Percentiles rank a stretch among this genome's conserved stretches.
Conservation (phyloP, 2,888 invertebrate species). For the Archips crataeganus region DNA sequence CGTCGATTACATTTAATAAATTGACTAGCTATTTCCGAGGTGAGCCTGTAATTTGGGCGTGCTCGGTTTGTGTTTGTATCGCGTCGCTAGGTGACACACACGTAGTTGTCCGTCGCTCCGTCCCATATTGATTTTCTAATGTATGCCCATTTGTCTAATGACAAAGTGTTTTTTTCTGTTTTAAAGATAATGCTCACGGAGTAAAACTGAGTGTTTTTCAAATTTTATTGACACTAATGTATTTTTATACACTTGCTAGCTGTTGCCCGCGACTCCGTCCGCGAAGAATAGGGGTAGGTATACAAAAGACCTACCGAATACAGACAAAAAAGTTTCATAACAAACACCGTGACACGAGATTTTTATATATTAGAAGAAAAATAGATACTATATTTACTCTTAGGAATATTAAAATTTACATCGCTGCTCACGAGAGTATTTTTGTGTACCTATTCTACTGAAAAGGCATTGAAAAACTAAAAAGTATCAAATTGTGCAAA, state of each 20-base stretch:
- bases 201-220: not conserved
- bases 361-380: too few relatives aligned
- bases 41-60: constrained; percentile 55
- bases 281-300: too few relatives aligned
- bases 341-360: too few relatives aligned
- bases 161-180: constrained; percentile 33
- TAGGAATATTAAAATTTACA: too few relatives aligned
- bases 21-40: constrained; percentile 11
- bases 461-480: not conserved
- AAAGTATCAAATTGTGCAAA: not conserved
- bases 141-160: constrained; percentile 37
- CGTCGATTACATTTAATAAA: constrained; percentile 34
- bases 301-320: too few relatives aligned
- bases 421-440: not conserved
- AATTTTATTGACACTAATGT: too few relatives aligned
- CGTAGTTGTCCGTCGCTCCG: constrained; percentile 67
- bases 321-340: too few relatives aligned
- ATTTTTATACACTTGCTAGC: too few relatives aligned
- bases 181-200: not conserved
- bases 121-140: constrained; percentile 65
- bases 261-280: too few relatives aligned
- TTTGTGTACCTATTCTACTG: not conserved
- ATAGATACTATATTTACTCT: too few relatives aligned
- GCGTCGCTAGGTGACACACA: constrained; percentile 69
- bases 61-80: constrained; percentile 61